Percentiles rank a stretch among this genome's conserved stretches.
Evolutionary conservation across 1,140 invertebrate genomes (phyloP).

Genomic region (Homalodisca vitripennis): DNA sequence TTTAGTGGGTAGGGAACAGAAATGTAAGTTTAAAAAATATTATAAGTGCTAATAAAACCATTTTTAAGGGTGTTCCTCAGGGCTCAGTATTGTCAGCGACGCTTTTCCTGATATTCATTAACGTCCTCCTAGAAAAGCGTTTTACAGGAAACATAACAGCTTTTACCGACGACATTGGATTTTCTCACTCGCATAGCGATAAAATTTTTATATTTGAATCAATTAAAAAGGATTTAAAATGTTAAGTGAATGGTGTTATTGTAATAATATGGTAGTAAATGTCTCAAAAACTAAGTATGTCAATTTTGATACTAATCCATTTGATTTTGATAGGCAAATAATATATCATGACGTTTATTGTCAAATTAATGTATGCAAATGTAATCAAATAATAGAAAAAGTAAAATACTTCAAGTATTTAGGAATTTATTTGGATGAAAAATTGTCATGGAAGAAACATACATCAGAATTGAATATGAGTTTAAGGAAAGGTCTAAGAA

Average conservation of each 20-base stretch:
- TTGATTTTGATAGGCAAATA: background rate
- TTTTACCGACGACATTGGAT: background rate
- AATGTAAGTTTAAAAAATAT: background rate
- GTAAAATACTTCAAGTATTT: background rate
- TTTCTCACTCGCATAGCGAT: background rate
- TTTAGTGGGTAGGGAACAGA: background rate
- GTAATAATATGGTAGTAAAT: background rate
- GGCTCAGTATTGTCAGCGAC: background rate
- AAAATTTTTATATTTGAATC: background rate
- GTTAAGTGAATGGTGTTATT: background rate
- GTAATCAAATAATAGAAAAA: background rate
- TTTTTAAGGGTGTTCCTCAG: background rate
- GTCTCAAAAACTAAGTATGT: background rate
- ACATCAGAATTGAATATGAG: background rate
- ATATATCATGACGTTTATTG: background rate
- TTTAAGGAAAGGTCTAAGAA: background rate
- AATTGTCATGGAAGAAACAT: background rate
- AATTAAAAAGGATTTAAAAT: background rate
- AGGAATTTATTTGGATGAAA: background rate
- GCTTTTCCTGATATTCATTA: background rate
- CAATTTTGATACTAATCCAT: background rate
- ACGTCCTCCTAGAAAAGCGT: background rate
- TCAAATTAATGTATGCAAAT: background rate
- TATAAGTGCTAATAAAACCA: background rate
- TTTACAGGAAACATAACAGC: background rate